These are phyloP conservation scores for Drosophila parabipectinata DNA, from an alignment of 1,140 invertebrate genomes.

Conservation along the genomic window DNA sequence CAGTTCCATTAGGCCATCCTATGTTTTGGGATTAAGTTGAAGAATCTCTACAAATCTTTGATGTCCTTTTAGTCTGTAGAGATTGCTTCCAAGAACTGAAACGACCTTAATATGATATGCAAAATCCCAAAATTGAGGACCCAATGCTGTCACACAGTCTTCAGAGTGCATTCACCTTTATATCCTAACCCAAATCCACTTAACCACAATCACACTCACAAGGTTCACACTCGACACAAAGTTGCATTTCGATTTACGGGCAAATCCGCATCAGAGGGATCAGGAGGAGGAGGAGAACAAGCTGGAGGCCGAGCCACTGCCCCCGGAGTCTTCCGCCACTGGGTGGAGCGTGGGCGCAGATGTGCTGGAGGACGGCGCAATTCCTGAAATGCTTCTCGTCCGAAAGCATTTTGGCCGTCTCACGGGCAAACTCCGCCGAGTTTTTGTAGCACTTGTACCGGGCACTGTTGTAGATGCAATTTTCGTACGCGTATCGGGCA, in stretches of 20 bases:
- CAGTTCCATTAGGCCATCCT: background rate
- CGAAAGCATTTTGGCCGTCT: constrained; percentile 80
- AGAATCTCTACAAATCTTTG: background rate
- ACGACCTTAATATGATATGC: background rate
- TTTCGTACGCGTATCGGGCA: constrained; percentile 78
- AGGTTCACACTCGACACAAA: constrained; percentile 8
- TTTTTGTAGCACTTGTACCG: constrained; percentile 80
- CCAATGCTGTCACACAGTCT: background rate
- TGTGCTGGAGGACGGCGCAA: constrained; percentile 69
- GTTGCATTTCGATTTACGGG: constrained; percentile 26
- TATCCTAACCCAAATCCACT: background rate
- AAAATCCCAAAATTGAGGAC: background rate
- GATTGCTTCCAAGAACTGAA: background rate
- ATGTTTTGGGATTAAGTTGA: background rate
- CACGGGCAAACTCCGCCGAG: constrained; percentile 77
- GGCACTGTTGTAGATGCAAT: constrained; percentile 81
- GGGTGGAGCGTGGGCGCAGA: constrained; percentile 44
- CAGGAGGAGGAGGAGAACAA: constrained; percentile 24
- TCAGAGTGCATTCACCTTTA: background rate
- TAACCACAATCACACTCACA: constrained; percentile 8
- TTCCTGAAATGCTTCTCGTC: constrained; percentile 80
- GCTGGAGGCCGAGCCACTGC: constrained; percentile 19
- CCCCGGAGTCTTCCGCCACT: background rate
- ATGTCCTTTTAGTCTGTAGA: background rate
- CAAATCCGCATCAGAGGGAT: constrained; percentile 21